A percentile compares a stretch with the other conserved stretches of the same genome.
These are phyloP conservation scores for Oophaga pumilio DNA, from an alignment of 2,113 vertebrate species.

Conservation along the genomic window DNA sequence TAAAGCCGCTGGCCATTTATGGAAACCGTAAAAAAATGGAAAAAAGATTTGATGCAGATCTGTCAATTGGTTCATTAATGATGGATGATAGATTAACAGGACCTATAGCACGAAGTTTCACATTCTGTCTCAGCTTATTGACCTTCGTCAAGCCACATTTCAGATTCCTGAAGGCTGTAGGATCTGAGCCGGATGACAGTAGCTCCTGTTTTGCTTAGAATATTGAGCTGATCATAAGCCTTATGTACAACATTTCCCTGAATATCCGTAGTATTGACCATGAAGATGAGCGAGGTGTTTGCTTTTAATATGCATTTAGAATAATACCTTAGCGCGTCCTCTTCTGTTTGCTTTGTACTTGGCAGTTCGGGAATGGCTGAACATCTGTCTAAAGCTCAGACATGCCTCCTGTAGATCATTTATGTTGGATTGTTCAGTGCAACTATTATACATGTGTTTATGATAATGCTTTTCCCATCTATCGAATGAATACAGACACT, in stretches of 20 bases:
- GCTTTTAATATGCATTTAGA: neutral
- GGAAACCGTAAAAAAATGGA: neutral
- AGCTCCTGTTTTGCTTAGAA: neutral
- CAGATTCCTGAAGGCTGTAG: neutral
- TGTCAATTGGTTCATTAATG: neutral
- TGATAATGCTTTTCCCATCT: conserved; percentile 17
- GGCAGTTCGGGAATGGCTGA: neutral
- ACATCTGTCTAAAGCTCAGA: neutral
- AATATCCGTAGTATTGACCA: neutral
- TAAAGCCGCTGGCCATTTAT: neutral
- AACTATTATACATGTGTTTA: conserved; percentile 3
- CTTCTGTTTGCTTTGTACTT: neutral
- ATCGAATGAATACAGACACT: conserved; percentile 21
- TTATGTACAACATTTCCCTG: neutral
- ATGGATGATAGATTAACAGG: neutral
- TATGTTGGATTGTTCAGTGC: neutral
- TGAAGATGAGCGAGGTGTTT: neutral
- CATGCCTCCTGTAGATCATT: neutral
- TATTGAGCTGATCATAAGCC: neutral
- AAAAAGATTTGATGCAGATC: neutral
- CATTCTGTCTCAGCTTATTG: neutral
- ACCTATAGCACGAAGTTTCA: neutral
- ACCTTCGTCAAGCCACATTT: neutral
- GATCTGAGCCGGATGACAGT: neutral
- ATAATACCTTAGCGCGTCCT: neutral